Conservation (phyloP, 2,113 vertebrate genomes). For the Gymnogyps californianus region DNA sequence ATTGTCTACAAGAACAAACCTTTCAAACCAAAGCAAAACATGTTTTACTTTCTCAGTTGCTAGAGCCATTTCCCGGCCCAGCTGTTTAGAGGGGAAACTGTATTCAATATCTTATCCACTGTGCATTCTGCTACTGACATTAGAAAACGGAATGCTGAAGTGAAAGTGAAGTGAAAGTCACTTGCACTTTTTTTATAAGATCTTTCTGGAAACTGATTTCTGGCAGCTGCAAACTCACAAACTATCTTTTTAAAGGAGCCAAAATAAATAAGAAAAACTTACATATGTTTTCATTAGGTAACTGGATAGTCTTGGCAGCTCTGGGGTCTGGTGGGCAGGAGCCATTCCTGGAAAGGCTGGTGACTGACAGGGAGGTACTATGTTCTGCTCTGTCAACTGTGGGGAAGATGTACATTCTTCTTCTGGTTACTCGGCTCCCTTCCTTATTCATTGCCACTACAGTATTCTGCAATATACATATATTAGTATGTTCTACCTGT, state of each 20-base stretch:
- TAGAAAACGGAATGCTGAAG: not conserved
- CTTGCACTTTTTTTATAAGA: not conserved
- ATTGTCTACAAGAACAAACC: not conserved
- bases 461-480: not conserved
- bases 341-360: not conserved
- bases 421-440: not conserved
- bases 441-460: not conserved
- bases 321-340: not conserved
- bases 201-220: not conserved
- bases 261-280: not conserved
- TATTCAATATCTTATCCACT: not conserved
- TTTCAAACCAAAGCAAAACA: not conserved
- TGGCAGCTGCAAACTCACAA: not conserved
- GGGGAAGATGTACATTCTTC: not conserved
- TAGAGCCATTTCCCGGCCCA: not conserved
- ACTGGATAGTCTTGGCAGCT: not conserved
- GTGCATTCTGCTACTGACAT: not conserved
- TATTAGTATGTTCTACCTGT: not conserved
- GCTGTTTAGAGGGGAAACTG: not conserved
- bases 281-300: not conserved
- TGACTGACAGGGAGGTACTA: not conserved
- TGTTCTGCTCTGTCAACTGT: not conserved
- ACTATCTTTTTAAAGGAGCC: not conserved
- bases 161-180: not conserved
- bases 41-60: not conserved